A percentile compares a stretch with the other conserved stretches of the same genome.
These are phyloP conservation scores for Laspeyria flexula DNA, from an alignment of 2,888 invertebrate genomes.

Conservation along the genomic window DNA sequence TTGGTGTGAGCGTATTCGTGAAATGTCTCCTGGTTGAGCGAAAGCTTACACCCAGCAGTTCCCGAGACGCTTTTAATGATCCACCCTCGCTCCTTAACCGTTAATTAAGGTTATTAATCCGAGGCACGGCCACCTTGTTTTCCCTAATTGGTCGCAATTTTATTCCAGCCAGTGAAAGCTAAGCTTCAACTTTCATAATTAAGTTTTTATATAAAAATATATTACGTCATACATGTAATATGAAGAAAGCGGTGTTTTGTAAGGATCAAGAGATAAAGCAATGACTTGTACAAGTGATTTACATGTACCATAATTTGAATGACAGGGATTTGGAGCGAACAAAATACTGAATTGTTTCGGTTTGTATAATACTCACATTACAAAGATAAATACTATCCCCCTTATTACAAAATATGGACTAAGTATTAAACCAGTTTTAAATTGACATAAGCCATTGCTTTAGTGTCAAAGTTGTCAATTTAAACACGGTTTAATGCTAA, in stretches of 20 bases:
- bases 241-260: neutral
- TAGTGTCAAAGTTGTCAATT: no score
- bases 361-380: neutral
- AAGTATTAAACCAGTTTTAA: no score
- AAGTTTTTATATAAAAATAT: constrained; percentile 58
- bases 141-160: constrained; percentile 82
- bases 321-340: constrained; percentile 2
- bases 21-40: constrained; percentile 30
- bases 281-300: neutral
- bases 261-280: neutral
- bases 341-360: constrained; percentile 7
- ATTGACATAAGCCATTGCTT: no score
- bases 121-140: constrained; percentile 80
- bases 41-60: constrained; percentile 57
- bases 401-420: no score
- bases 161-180: constrained; percentile 69
- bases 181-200: constrained; percentile 70
- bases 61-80: constrained; percentile 65
- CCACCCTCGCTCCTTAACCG: constrained; percentile 68
- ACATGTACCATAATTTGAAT: neutral
- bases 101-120: constrained; percentile 84
- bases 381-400: neutral
- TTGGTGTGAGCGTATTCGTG: constrained; percentile 15
- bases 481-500: no score
- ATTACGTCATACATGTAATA: constrained; percentile 24